A percentile compares a stretch with the other conserved stretches of the same genome.
These are phyloP conservation scores for Falco concolor DNA, from an alignment of 2,797 vertebrate species.

Conservation along the genomic window DNA sequence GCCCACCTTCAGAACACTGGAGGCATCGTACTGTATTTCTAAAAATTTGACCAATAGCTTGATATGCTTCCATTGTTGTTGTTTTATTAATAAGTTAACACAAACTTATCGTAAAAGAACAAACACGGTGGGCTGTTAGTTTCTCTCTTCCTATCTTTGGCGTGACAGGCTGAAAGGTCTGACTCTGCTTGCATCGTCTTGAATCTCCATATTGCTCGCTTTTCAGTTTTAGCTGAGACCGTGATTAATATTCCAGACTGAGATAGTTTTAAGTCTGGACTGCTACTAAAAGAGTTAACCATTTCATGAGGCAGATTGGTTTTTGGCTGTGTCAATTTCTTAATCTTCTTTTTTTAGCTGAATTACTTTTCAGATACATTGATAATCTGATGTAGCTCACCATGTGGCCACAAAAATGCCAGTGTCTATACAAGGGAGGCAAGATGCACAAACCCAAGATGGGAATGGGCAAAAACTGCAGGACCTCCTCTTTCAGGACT, in stretches of 20 bases:
- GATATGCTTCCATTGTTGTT: neutral
- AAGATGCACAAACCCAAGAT: neutral
- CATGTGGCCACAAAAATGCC: neutral
- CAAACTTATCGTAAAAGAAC: neutral
- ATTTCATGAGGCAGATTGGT: neutral
- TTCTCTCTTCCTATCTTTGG: neutral
- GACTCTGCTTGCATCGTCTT: neutral
- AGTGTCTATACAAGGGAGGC: neutral
- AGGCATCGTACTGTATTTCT: neutral
- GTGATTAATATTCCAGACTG: slow-evolving; percentile 1
- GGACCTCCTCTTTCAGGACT: neutral
- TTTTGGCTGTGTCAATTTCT: neutral
- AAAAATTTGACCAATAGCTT: neutral
- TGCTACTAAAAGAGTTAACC: neutral
- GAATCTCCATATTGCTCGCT: slow-evolving; percentile 17
- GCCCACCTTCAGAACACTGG: neutral
- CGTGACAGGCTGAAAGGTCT: neutral
- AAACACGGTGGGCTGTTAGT: neutral
- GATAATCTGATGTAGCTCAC: neutral
- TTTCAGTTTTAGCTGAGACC: slow-evolving; percentile 7
- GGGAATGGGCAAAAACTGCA: neutral
- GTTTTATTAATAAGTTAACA: slow-evolving; percentile 15
- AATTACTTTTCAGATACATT: neutral
- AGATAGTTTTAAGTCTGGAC: neutral
- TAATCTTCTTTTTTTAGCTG: neutral